A percentile compares a stretch with the other conserved stretches of the same genome.
Evolutionary conservation across 2,888 invertebrate species (phyloP).

Genomic region (Drosophila monieri): DNA sequence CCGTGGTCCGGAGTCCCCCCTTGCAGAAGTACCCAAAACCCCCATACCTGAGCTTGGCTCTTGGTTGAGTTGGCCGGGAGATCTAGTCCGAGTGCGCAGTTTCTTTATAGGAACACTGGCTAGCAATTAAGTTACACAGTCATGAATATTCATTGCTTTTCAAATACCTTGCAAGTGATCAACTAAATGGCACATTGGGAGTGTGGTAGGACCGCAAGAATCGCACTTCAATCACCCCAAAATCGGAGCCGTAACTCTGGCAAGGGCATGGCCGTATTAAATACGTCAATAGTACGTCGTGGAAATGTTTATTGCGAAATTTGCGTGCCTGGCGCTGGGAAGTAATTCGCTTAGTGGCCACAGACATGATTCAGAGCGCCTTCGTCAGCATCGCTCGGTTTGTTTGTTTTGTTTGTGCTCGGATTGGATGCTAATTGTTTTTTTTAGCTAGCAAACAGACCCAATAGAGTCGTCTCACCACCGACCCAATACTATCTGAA

Average conservation of each 20-base stretch:
- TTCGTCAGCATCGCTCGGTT: slow-evolving; percentile 7
- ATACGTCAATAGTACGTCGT: not conserved
- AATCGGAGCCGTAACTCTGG: not conserved
- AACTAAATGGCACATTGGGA: no score
- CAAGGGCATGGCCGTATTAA: not conserved
- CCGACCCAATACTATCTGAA: not conserved
- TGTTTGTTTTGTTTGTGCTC: slow-evolving; percentile 6
- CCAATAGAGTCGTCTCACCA: slow-evolving; percentile 7
- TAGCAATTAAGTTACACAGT: not conserved
- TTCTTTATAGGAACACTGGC: not conserved
- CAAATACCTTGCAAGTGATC: not conserved
- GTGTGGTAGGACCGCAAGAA: not conserved
- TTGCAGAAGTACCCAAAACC: no score
- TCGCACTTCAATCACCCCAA: not conserved
- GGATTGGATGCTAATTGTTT: slow-evolving; percentile 7
- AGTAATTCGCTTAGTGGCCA: slow-evolving; percentile 9
- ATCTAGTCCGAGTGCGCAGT: not conserved
- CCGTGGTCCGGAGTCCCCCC: no score
- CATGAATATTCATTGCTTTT: not conserved
- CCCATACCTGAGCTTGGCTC: no score
- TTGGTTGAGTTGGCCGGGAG: not conserved
- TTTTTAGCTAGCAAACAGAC: slow-evolving; percentile 4
- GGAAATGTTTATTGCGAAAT: slow-evolving; percentile 4
- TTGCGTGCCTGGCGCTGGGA: slow-evolving; percentile 8
- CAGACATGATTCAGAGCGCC: slow-evolving; percentile 31